Conservation (phyloP, 1,140 invertebrate genomes). For the Brachionus calyciflorus region DNA sequence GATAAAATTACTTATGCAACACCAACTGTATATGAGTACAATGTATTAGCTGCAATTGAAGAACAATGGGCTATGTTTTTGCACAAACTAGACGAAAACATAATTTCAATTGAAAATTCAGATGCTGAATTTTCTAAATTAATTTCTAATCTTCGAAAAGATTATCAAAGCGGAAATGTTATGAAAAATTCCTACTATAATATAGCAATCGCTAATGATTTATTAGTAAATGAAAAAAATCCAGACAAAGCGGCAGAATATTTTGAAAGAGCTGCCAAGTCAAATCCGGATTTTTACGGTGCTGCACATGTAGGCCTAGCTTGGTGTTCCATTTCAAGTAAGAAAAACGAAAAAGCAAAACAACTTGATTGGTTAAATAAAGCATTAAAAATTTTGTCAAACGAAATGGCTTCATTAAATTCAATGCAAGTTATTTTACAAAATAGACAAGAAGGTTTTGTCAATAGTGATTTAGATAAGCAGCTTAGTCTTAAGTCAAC, state of each 20-base stretch:
- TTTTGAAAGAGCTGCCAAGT: background rate
- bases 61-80: conserved; percentile 30
- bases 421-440: background rate
- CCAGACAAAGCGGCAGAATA: background rate
- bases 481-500: background rate
- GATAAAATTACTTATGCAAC: no score
- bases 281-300: no score
- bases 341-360: background rate
- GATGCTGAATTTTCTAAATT: background rate
- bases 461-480: background rate
- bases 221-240: background rate
- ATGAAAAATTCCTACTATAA: conserved; percentile 25
- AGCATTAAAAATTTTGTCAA: background rate
- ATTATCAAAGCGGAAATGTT: background rate
- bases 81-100: background rate
- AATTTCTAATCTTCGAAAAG: background rate
- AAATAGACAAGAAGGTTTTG: background rate
- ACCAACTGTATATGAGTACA: background rate
- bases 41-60: background rate
- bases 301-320: background rate
- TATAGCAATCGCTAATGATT: background rate
- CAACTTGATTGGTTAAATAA: background rate
- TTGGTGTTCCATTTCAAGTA: background rate
- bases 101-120: background rate
- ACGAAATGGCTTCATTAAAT: background rate